Evolutionary conservation across 2,888 invertebrate genomes (phyloP).

Genomic region (Embidobia sp.): DNA sequence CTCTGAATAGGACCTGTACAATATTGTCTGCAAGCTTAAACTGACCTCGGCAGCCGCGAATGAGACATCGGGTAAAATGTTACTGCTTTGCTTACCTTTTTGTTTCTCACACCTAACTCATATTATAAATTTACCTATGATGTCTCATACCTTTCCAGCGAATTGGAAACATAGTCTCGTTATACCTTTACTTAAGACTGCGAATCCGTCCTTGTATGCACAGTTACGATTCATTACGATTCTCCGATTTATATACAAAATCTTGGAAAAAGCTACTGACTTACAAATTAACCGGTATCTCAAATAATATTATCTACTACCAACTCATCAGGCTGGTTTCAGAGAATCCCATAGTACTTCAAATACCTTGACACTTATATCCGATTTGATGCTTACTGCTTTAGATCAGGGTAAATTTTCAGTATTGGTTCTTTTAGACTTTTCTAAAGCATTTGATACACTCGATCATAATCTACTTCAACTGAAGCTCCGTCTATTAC

Average conservation of each 20-base stretch:
- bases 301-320: not conserved
- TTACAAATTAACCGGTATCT: not conserved
- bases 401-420: not conserved
- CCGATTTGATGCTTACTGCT: not conserved
- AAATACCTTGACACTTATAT: not conserved
- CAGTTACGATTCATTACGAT: not conserved
- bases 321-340: not conserved
- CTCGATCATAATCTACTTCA: not conserved
- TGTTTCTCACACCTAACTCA: not conserved
- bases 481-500: no score
- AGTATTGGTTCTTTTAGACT: not conserved
- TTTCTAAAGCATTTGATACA: slow-evolving; percentile 12
- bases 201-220: not conserved
- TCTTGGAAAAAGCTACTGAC: not conserved
- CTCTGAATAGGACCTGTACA: not conserved
- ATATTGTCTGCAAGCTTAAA: not conserved
- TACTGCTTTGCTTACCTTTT: not conserved
- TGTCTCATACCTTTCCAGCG: not conserved
- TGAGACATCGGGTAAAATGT: slow-evolving; percentile 10
- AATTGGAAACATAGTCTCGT: not conserved
- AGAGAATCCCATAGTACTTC: not conserved
- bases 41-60: not conserved
- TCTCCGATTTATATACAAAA: not conserved
- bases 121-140: not conserved
- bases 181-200: not conserved